These are phyloP conservation scores for Spilosoma lubricipeda DNA, from an alignment of 2,888 invertebrate species.

Conservation along the genomic window DNA sequence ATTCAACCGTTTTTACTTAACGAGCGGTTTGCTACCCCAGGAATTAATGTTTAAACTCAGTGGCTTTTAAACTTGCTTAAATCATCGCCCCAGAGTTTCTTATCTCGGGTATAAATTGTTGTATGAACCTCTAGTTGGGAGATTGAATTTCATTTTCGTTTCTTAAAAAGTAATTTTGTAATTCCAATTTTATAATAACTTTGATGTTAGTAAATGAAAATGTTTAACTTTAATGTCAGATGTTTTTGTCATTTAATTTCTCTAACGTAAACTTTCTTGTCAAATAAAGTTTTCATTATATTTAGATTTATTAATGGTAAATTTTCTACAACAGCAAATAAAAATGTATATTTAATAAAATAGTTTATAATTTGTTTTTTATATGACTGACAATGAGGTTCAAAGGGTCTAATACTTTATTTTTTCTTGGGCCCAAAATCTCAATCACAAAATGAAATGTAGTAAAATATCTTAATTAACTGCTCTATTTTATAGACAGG, in stretches of 20 bases:
- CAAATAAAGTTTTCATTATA: background rate
- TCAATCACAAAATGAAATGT: too few species aligned
- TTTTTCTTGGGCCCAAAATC: too few species aligned
- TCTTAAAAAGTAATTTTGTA: background rate
- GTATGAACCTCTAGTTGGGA: slow-evolving; percentile 27
- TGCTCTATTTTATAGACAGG: too few species aligned
- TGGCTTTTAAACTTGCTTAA: slow-evolving; percentile 55
- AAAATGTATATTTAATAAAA: background rate
- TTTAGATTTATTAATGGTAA: background rate
- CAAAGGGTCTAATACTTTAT: too few species aligned
- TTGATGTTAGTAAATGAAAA: background rate
- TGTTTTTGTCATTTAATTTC: background rate
- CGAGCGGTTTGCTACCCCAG: slow-evolving; percentile 68
- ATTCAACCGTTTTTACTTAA: slow-evolving; percentile 71
- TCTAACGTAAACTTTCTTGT: background rate
- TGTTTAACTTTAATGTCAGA: background rate
- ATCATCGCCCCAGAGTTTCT: slow-evolving; percentile 45
- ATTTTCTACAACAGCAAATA: background rate
- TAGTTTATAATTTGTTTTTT: too few species aligned
- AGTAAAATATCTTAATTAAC: too few species aligned
- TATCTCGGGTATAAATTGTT: slow-evolving; percentile 40
- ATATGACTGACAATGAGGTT: too few species aligned
- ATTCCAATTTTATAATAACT: slow-evolving; percentile 4
- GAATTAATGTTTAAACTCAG: slow-evolving; percentile 65
- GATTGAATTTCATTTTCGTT: slow-evolving; percentile 30